Conservation (phyloP, 2,797 vertebrate species). For the Morus bassanus region DNA sequence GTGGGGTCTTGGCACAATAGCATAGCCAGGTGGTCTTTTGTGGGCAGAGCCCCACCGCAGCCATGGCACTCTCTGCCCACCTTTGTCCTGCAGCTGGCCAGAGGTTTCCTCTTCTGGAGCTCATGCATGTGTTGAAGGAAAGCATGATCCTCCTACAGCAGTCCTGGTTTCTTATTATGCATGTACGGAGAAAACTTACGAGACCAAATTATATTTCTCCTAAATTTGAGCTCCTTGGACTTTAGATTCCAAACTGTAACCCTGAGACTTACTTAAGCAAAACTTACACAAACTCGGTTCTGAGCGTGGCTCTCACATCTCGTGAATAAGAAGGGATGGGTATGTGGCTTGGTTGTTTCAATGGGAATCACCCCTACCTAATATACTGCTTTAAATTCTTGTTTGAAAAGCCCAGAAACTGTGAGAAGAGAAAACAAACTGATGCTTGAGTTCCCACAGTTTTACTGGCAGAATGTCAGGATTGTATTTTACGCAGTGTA, state of each 20-base stretch:
- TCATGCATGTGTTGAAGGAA: not conserved
- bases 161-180: not conserved
- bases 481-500: accelerated
- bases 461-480: not conserved
- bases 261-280: not conserved
- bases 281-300: not conserved
- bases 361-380: not conserved
- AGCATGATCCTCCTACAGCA: not conserved
- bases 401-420: not conserved
- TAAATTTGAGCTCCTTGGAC: not conserved
- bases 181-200: not conserved
- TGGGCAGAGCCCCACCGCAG: not conserved
- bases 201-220: not conserved
- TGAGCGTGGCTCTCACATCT: accelerated
- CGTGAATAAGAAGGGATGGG: not conserved
- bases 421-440: not conserved
- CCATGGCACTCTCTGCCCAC: not conserved
- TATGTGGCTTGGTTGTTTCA: not conserved
- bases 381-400: not conserved
- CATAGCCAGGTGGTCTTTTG: not conserved
- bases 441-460: not conserved
- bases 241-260: not conserved
- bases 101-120: not conserved
- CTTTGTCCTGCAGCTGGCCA: not conserved
- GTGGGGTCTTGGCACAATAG: too few species aligned